A percentile compares a stretch with the other conserved stretches of the same genome.
Evolutionary conservation across 2,113 vertebrate species (phyloP).

Genomic region (chimpanzee (Pan troglodytes)): NHGRI_mPanTro3-v2.1_pri NC_086015.1:5743501-5744000

Average conservation of each 20-base stretch:
- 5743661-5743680: neutral
- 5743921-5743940: neutral
- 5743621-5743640: neutral
- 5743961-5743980: neutral
- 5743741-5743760: neutral
- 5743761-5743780: neutral
- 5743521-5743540: neutral
- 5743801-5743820: neutral
- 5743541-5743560: neutral
- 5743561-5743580: neutral
- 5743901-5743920: neutral
- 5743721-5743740: neutral
- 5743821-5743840: neutral
- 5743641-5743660: neutral
- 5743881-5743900: neutral
- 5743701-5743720: neutral
- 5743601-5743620: neutral
- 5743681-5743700: neutral
- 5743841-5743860: neutral
- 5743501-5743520: neutral
- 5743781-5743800: neutral
- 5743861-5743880: too few species aligned
- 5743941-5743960: neutral
- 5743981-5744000: neutral
- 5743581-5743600: neutral